Base-by-base conservation (phyloP, 1,140 invertebrate species). In the Odontomachus brunneus region DNA sequence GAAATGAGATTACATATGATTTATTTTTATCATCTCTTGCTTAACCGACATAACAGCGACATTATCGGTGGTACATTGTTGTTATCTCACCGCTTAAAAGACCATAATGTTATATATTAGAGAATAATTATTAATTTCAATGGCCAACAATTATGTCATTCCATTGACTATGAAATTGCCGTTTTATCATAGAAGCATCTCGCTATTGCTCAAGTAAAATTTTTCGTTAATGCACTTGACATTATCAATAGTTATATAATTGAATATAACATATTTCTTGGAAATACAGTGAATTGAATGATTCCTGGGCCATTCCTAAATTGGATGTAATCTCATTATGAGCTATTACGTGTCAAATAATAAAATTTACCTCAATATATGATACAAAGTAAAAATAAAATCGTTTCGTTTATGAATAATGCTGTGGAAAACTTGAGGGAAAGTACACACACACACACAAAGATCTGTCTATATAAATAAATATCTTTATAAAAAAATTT, bases 1-100 rank as follows among this genome's bases (percentile, higher is more conserved):
- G 38, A 91, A 92, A 88, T 91, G 84, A 91, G 85, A 90, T 89
- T 92, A 91, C 86, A 88, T 71, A 86, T 84, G 88, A 84, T 75
- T 84, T 80, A 69, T 44, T 84, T 82, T 73, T 82, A 80, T 72
- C 22, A 38, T 76, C 51, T 48, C 14, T 73, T 59, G 71, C 19
- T 24, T 71, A 69, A 55, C 19, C 59, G 51, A 81, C 44, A 69
- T 49, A 88, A 78, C 55, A 72, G 19, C 26, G 60, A 59, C 17
- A 53, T 83, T 71, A 62, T 80, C 73, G 59, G 17, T 60, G 49
- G 5, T 78, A 78, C 53, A 71, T 69, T 67, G 55, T 29, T 7
- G 0, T 53, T 51, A 48, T 60, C 15, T 51, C 51, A 19, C 71
- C 19, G 19, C n/a, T 55, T 17, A 59, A 82, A 74, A 19, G 24